A percentile compares a stretch with the other conserved stretches of the same genome.
These are phyloP conservation scores for Hyperoplus lanceolatus DNA, from an alignment of 2,797 vertebrate genomes.

Conservation along the genomic window DNA sequence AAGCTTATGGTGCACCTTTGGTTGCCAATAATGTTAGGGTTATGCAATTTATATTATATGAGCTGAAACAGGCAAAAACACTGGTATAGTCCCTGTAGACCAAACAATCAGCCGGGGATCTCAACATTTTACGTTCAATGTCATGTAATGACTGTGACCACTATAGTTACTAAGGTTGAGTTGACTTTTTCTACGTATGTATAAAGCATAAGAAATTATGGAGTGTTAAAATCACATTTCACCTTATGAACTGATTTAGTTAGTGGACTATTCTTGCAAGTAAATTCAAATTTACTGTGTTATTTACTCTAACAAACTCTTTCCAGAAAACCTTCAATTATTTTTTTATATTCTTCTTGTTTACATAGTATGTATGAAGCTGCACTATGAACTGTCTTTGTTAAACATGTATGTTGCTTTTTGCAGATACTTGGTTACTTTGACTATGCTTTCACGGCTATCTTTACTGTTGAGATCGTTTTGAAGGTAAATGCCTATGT, in stretches of 20 bases:
- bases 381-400: slow-evolving; percentile 79
- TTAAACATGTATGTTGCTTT: slow-evolving; percentile 90
- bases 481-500: slow-evolving; percentile 96
- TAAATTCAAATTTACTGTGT: slow-evolving; percentile 6
- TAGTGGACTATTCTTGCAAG: background rate
- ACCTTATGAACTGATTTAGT: background rate
- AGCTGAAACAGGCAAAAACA: slow-evolving; percentile 60
- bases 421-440: slow-evolving; percentile 99
- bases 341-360: slow-evolving; percentile 39
- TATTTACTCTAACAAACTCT: slow-evolving; percentile 28
- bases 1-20: background rate
- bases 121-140: background rate
- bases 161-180: background rate
- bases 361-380: slow-evolving; percentile 65
- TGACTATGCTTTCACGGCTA: slow-evolving; percentile 99
- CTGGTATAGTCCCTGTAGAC: slow-evolving; percentile 13
- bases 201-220: background rate
- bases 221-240: background rate
- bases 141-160: background rate
- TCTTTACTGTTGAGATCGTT: slow-evolving; percentile 99
- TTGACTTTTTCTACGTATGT: background rate
- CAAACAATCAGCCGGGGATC: slow-evolving; percentile 4
- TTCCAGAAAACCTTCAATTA: slow-evolving; percentile 38
- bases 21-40: background rate
- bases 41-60: slow-evolving; percentile 22